These are phyloP conservation scores for Lochmaea crataegi DNA, from an alignment of 2,888 invertebrate species.

Conservation along the genomic window DNA sequence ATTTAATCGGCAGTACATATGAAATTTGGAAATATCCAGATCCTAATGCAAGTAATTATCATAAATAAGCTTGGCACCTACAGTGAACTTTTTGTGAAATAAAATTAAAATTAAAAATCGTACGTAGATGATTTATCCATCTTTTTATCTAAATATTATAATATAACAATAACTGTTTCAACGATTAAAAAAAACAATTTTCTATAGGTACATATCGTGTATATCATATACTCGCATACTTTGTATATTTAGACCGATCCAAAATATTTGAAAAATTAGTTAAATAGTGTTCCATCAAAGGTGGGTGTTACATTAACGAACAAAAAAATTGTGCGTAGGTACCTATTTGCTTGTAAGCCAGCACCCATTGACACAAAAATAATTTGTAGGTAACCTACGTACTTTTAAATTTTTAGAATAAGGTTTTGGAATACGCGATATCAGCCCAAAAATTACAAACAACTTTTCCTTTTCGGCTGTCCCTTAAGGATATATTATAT, in stretches of 20 bases:
- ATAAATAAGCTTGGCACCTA: conserved; percentile 24
- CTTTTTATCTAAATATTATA: conserved; percentile 39
- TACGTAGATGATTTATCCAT: conserved; percentile 41
- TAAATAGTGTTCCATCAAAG: background rate
- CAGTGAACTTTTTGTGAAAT: conserved; percentile 36
- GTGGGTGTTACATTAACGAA: background rate
- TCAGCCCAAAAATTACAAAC: conserved; percentile 1
- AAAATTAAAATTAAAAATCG: conserved; percentile 43
- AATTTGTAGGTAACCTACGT: too few relatives aligned
- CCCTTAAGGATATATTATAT: conserved; percentile 14
- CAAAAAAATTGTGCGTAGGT: too few relatives aligned
- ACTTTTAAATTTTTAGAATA: background rate
- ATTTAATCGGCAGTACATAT: conserved; percentile 13
- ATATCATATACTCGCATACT: conserved; percentile 40
- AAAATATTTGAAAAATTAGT: background rate
- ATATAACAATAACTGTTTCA: conserved; percentile 41
- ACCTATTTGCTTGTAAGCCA: too few relatives aligned
- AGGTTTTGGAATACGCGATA: background rate
- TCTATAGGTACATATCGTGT: conserved; percentile 23
- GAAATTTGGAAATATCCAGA: conserved; percentile 5
- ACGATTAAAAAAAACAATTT: conserved; percentile 41
- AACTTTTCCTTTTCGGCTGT: conserved; percentile 23
- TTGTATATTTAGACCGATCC: conserved; percentile 10
- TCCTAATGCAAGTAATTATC: conserved; percentile 31
- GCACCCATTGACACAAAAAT: too few relatives aligned